Conservation (phyloP, 2,888 invertebrate species). For the Lasioglossum pauxillum region DNA sequence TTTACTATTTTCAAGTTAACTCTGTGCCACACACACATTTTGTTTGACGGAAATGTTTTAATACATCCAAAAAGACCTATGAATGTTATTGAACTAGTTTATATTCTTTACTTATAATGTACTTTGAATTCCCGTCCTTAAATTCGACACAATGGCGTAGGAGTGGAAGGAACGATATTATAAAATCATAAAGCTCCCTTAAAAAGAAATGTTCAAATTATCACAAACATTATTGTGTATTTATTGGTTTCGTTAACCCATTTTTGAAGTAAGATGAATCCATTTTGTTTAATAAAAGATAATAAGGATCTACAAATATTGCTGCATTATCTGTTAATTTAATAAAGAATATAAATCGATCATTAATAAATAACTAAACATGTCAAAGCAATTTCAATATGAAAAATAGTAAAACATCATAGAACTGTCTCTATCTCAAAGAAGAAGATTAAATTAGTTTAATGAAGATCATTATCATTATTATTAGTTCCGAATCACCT, state of each 20-base stretch:
- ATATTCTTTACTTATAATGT: not conserved
- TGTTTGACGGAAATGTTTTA: not conserved
- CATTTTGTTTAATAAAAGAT: not conserved
- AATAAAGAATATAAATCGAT: not conserved
- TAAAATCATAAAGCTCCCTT: not conserved
- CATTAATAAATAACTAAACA: not conserved
- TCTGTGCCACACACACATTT: not conserved
- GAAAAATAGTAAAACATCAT: not conserved
- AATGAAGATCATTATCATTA: not conserved
- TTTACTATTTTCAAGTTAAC: not conserved
- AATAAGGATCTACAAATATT: not conserved
- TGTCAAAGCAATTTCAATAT: not conserved
- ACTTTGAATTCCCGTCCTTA: not conserved
- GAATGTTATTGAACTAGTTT: not conserved
- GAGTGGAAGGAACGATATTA: not conserved
- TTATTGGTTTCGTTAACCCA: not conserved
- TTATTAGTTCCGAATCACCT: not conserved
- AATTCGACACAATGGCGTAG: not conserved
- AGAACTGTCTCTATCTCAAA: not conserved
- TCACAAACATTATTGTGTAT: not conserved
- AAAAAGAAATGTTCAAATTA: not conserved
- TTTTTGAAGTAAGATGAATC: not conserved
- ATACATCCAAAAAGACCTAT: not conserved
- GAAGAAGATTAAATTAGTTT: not conserved
- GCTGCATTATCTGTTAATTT: not conserved